A percentile compares a stretch with the other conserved stretches of the same genome.
Evolutionary conservation across 2,888 invertebrate genomes (phyloP).

Genomic region (Andrena haemorrhoa): DNA sequence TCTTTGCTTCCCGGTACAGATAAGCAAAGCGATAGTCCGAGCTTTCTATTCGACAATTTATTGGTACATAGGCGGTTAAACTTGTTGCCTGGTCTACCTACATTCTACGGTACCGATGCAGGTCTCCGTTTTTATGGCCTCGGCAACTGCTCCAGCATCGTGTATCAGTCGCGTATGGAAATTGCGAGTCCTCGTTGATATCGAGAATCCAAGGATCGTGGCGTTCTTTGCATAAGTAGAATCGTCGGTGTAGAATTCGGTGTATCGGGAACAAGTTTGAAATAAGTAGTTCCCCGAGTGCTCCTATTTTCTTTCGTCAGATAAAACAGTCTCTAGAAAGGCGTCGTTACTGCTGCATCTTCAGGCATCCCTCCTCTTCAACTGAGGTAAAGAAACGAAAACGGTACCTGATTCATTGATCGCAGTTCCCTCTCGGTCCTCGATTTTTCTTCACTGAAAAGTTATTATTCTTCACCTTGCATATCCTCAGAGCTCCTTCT

Average conservation of each 20-base stretch:
- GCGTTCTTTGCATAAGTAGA: neutral
- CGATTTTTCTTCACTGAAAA: neutral
- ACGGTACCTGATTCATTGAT: too few species aligned
- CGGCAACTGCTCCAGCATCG: neutral
- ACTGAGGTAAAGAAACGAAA: too few species aligned
- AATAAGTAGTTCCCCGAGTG: too few species aligned
- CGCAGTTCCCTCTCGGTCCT: neutral
- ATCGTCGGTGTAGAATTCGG: too few species aligned
- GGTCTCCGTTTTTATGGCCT: neutral
- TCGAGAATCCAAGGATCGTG: neutral
- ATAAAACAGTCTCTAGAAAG: too few species aligned
- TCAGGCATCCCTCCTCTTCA: too few species aligned
- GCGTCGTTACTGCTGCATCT: too few species aligned
- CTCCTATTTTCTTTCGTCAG: too few species aligned
- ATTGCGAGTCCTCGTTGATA: neutral
- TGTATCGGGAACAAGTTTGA: neutral
- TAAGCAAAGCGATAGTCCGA: conserved; percentile 9
- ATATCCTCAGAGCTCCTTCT: neutral
- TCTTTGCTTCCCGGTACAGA: conserved; percentile 2
- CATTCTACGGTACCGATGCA: conserved; percentile 14
- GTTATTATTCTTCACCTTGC: neutral
- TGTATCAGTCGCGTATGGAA: conserved; percentile 12
- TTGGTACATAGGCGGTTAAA: neutral
- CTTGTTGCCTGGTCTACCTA: conserved; percentile 1
- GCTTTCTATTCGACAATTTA: conserved; percentile 45